Evolutionary conservation across 2,113 vertebrate species (phyloP).

Genomic region (Propithecus coquereli): DNA sequence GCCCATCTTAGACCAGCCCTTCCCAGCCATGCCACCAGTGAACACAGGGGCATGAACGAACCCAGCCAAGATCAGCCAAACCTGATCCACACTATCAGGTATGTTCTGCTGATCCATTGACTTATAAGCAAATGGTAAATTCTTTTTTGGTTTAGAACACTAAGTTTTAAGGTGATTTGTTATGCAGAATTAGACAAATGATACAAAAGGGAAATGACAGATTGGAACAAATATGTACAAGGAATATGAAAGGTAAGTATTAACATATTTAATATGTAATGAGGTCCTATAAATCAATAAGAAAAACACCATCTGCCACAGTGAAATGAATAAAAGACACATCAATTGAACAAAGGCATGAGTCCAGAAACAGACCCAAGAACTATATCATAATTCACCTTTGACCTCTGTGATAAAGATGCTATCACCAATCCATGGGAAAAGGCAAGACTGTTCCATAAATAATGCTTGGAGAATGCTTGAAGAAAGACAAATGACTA

Average conservation of each 20-base stretch:
- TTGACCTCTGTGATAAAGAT: background rate
- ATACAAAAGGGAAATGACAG: slow-evolving; percentile 14
- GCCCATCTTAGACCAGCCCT: background rate
- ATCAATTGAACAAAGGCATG: background rate
- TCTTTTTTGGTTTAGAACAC: background rate
- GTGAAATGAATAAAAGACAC: background rate
- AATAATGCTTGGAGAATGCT: background rate
- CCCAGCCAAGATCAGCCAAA: background rate
- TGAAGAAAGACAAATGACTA: slow-evolving; percentile 40
- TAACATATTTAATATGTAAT: slow-evolving; percentile 53
- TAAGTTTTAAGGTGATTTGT: background rate
- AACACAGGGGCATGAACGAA: background rate
- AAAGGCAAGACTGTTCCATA: background rate
- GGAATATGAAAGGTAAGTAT: slow-evolving; percentile 45
- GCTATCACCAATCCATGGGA: background rate
- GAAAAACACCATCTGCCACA: slow-evolving; percentile 35
- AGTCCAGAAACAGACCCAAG: background rate
- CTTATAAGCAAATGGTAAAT: background rate
- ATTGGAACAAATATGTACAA: slow-evolving; percentile 17
- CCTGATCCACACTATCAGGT: background rate
- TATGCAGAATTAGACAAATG: slow-evolving; percentile 2
- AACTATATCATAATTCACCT: background rate
- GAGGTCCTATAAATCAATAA: slow-evolving; percentile 38
- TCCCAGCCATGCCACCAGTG: background rate
- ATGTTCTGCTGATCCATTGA: background rate